phyloP scores from a whole-genome alignment of 2,888 invertebrate species.

The Caenorhabditis wallacei region DNA sequence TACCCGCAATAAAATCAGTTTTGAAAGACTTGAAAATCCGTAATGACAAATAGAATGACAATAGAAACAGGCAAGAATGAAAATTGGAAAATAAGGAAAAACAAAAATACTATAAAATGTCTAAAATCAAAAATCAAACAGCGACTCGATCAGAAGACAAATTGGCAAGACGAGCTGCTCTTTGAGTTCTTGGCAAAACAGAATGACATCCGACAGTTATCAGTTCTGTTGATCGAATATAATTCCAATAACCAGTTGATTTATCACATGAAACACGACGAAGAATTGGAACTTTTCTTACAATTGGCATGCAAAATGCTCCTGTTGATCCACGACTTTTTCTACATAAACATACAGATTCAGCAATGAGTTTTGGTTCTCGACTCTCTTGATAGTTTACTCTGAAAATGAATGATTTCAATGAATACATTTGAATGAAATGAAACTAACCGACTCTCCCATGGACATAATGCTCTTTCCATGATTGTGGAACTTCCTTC shows the following conservation, averaged over 20 bases:
- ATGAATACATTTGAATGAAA: background rate
- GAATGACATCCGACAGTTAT: constrained; percentile 81
- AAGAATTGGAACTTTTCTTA: constrained; percentile 78
- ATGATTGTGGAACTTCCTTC: constrained; percentile 72
- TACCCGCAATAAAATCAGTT: constrained; percentile 30
- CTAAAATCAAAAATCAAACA: constrained; percentile 13
- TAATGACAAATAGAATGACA: constrained; percentile 19
- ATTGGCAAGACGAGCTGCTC: constrained; percentile 64
- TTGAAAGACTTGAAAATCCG: constrained; percentile 24
- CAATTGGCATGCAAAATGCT: constrained; percentile 77
- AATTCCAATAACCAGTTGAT: constrained; percentile 69
- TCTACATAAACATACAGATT: constrained; percentile 79
- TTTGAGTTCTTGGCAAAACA: constrained; percentile 76
- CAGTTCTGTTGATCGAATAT: constrained; percentile 55
- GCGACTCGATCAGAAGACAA: constrained; percentile 26
- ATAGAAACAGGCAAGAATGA: background rate
- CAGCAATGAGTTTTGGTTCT: constrained; percentile 80
- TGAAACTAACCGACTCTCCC: constrained; percentile 71
- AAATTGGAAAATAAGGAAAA: background rate
- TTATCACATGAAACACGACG: constrained; percentile 75
- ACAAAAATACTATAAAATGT: background rate
- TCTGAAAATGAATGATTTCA: constrained; percentile 85
- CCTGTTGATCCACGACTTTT: constrained; percentile 77
- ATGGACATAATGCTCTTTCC: constrained; percentile 80
- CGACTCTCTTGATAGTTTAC: constrained; percentile 79